Evolutionary conservation across 2,113 vertebrate genomes (phyloP).

Genomic region (Garra rufa): DNA sequence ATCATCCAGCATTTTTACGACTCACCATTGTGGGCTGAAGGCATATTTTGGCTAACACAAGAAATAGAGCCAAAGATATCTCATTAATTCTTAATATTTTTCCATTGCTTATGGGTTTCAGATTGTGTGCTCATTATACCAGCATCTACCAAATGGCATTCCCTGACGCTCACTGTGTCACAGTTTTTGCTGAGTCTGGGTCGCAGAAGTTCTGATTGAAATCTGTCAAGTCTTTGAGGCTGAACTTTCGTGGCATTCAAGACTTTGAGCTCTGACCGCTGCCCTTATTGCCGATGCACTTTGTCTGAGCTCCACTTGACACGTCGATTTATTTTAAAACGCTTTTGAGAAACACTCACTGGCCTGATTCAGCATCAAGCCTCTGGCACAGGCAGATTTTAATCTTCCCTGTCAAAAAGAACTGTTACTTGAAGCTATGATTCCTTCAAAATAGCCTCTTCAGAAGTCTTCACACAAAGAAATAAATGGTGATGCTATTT

Average conservation of each 20-base stretch:
- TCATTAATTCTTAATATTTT: slow-evolving; percentile 11
- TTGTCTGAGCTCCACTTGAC: background rate
- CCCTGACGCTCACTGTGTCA: background rate
- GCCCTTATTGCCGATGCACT: background rate
- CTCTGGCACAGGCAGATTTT: background rate
- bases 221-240: background rate
- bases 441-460: background rate
- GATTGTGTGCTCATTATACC: slow-evolving; percentile 15
- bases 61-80: background rate
- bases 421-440: background rate
- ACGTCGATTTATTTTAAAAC: background rate
- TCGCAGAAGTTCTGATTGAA: background rate
- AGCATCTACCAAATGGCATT: slow-evolving; percentile 18
- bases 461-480: background rate
- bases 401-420: slow-evolving; percentile 15
- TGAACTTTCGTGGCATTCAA: slow-evolving; percentile 12
- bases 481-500: background rate
- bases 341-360: slow-evolving; percentile 4
- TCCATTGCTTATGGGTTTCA: slow-evolving; percentile 10
- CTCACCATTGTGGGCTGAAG: background rate
- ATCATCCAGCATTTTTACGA: background rate
- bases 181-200: background rate
- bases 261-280: background rate
- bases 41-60: background rate
- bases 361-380: background rate